phyloP scores from a whole-genome alignment of 2,797 vertebrate genomes.

The Sebastes oblongus region DNA sequence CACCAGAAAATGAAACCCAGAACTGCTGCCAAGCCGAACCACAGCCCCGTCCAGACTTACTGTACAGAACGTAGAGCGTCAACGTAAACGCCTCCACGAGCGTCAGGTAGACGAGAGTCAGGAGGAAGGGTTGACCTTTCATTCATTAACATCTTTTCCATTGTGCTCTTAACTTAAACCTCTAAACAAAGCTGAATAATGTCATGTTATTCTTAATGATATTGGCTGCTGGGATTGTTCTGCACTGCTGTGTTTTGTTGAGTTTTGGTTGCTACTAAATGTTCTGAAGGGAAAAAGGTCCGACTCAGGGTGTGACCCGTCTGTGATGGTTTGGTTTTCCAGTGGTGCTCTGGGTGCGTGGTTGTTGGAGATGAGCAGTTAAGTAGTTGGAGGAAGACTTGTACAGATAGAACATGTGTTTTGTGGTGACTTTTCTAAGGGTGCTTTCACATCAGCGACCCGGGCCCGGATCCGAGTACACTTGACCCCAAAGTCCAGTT shows the following conservation, averaged over 20 bases:
- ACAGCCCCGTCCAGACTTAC: neutral
- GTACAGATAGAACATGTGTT: neutral
- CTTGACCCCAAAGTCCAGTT: too few relatives aligned
- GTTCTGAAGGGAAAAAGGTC: neutral
- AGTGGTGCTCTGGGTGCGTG: neutral
- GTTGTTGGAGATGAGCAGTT: neutral
- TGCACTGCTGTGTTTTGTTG: conserved; percentile 13
- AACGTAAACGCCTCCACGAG: neutral
- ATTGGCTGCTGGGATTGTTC: conserved; percentile 1
- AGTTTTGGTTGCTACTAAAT: conserved; percentile 11
- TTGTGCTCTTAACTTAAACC: neutral
- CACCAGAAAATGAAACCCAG: conserved; percentile 7
- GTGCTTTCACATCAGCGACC: too few relatives aligned
- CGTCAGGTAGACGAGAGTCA: neutral
- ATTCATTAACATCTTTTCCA: neutral
- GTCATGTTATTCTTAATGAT: neutral
- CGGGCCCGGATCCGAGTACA: too few relatives aligned
- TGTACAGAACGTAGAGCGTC: neutral
- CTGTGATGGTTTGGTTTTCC: neutral
- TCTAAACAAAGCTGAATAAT: neutral
- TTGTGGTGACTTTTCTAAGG: neutral
- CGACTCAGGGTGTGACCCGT: neutral
- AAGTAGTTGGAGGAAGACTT: neutral
- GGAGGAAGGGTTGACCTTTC: neutral
- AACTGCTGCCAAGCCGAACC: conserved; percentile 1